Evolutionary conservation across 2,797 vertebrate species (phyloP).

Genomic region (Coilia nasus): DNA sequence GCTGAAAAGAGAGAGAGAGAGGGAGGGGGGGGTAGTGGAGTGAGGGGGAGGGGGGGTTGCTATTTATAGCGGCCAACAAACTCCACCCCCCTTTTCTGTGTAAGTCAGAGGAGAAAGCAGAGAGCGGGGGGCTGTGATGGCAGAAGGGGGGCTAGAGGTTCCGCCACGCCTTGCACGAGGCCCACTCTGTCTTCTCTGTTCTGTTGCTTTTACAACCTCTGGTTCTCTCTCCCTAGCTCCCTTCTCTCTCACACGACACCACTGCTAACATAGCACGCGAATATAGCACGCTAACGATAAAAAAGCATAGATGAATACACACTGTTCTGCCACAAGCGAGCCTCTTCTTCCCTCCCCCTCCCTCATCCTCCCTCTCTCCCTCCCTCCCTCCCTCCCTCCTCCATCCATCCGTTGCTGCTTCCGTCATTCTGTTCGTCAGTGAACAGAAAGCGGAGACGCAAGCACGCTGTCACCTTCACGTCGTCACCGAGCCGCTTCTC

Average conservation of each 20-base stretch:
- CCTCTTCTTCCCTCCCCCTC: neutral
- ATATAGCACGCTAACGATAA: no score
- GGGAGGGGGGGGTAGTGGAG: slow-evolving; percentile 22
- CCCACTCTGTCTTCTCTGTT: neutral
- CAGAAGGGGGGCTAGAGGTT: slow-evolving; percentile 10
- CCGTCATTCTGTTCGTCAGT: neutral
- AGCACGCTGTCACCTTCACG: neutral
- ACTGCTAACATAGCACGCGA: no score
- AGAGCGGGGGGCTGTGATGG: neutral
- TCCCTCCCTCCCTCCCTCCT: neutral
- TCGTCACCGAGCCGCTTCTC: neutral
- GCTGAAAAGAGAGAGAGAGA: slow-evolving; percentile 27
- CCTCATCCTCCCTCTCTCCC: neutral
- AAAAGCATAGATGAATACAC: no score
- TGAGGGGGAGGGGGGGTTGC: slow-evolving; percentile 41
- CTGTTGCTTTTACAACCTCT: neutral
- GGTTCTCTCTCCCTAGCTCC: neutral
- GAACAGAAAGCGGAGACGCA: neutral
- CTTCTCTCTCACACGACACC: no score
- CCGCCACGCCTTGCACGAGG: neutral
- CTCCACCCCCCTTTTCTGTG: slow-evolving; percentile 50
- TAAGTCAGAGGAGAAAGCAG: slow-evolving; percentile 25
- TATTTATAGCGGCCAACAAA: slow-evolving; percentile 71
- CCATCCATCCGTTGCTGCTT: neutral
- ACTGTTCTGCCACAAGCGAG: no score